phyloP scores from a whole-genome alignment of 35 echinoderm and acorn worm genomes.

The Ptychodera flava region DNA sequence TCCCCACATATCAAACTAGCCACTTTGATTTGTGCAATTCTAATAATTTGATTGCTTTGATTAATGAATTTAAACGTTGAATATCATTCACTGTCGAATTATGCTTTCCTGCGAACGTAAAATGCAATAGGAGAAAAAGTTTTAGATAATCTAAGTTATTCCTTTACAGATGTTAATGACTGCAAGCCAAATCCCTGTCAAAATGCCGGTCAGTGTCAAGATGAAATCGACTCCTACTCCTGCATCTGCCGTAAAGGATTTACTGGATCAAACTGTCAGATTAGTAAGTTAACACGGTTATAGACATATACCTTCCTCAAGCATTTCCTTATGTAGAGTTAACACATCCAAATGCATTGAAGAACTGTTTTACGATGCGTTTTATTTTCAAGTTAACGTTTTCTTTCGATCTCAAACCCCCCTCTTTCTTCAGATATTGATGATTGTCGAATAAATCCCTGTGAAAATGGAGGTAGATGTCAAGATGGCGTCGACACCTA shows the following conservation, averaged over 20 bases:
- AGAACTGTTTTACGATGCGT: neutral
- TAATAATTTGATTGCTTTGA: neutral
- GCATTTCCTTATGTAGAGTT: neutral
- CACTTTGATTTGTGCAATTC: neutral
- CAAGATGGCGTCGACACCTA: neutral
- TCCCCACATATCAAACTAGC: too few relatives aligned
- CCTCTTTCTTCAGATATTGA: too few relatives aligned
- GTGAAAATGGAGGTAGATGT: constrained; percentile 6
- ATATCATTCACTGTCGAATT: neutral
- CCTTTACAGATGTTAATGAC: constrained; percentile 27
- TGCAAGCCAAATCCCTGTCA: constrained; percentile 37
- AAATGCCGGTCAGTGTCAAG: constrained; percentile 33
- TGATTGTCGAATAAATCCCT: neutral
- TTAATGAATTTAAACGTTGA: neutral
- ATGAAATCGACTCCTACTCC: constrained; percentile 22
- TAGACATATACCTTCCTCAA: neutral
- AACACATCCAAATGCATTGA: neutral
- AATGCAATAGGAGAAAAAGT: too few relatives aligned
- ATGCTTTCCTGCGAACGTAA: too few relatives aligned
- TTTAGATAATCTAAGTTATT: too few relatives aligned
- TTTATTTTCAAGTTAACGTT: neutral
- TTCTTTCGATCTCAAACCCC: too few relatives aligned
- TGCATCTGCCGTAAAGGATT: constrained; percentile 41
- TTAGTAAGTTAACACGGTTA: neutral
- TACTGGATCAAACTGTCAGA: constrained; percentile 35